Percentiles rank a stretch among this genome's conserved stretches.
Conservation (phyloP, 2,113 vertebrate genomes). For the Galeopterus variegatus region DNA sequence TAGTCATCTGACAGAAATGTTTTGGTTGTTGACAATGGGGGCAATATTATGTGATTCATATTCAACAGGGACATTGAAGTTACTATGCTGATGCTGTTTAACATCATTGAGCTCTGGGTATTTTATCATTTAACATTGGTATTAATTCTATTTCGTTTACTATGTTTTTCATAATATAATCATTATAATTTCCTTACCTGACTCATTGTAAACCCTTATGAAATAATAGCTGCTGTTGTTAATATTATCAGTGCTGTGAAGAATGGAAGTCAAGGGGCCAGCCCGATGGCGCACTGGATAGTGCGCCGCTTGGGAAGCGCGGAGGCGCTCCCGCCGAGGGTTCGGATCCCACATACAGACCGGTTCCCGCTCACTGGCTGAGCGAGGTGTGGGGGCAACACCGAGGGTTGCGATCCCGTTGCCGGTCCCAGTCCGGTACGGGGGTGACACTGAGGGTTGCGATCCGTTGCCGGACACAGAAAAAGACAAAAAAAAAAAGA, state of each 20-base stretch:
- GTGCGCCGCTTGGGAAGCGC: too few relatives aligned
- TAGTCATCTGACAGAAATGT: background rate
- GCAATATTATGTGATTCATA: background rate
- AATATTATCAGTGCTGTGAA: background rate
- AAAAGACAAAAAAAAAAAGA: too few relatives aligned
- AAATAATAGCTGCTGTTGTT: background rate
- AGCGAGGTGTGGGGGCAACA: too few relatives aligned
- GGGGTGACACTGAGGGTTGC: too few relatives aligned
- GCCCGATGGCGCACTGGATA: too few relatives aligned
- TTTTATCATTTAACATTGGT: background rate
- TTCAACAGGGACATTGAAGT: background rate
- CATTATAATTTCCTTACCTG: background rate
- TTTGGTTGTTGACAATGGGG: background rate
- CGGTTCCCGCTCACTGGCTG: too few relatives aligned
- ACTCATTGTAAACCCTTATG: background rate
- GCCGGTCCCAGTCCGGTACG: too few relatives aligned
- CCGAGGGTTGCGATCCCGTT: too few relatives aligned
- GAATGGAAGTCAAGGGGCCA: background rate
- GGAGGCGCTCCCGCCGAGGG: too few relatives aligned
- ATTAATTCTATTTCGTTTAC: background rate
- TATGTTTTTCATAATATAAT: background rate
- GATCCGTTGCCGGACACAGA: too few relatives aligned
- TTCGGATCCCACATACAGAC: too few relatives aligned
- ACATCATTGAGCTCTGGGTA: background rate
- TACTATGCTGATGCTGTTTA: background rate